Conservation (phyloP, 2,113 vertebrate genomes). For the Taxidea taxus region DNA sequence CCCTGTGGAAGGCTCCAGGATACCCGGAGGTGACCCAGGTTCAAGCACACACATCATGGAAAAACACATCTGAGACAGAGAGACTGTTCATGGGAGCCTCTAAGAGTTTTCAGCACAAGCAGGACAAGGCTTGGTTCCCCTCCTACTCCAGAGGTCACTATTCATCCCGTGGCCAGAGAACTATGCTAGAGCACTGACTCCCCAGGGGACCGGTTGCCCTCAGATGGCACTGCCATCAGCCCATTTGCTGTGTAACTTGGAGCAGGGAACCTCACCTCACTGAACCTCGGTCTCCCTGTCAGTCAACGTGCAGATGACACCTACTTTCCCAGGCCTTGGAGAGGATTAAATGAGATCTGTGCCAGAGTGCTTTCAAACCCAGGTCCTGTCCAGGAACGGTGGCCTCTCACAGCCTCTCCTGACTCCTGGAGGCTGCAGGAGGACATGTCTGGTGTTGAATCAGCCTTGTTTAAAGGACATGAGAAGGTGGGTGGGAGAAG, state of each 20-base stretch:
- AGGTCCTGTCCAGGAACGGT: neutral
- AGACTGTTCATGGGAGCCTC: neutral
- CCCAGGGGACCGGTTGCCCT: neutral
- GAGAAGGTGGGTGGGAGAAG: neutral
- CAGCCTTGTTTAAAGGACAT: neutral
- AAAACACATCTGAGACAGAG: neutral
- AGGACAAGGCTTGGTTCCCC: accelerated
- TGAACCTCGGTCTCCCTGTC: neutral
- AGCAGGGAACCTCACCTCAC: neutral
- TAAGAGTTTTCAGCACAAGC: neutral
- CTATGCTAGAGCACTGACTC: neutral
- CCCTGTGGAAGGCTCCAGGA: neutral
- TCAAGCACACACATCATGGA: neutral
- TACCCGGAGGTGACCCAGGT: neutral
- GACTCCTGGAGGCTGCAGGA: neutral
- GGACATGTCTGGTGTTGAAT: too few species aligned
- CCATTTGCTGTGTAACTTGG: neutral
- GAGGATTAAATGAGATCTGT: neutral
- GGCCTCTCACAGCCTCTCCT: accelerated
- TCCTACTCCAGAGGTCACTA: neutral
- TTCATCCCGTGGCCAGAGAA: neutral
- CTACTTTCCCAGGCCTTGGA: neutral
- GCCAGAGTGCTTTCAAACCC: neutral
- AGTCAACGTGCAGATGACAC: neutral
- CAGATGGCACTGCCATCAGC: too few species aligned